Conservation (phyloP, 2,888 invertebrate species). For the Ligdia adustata region DNA sequence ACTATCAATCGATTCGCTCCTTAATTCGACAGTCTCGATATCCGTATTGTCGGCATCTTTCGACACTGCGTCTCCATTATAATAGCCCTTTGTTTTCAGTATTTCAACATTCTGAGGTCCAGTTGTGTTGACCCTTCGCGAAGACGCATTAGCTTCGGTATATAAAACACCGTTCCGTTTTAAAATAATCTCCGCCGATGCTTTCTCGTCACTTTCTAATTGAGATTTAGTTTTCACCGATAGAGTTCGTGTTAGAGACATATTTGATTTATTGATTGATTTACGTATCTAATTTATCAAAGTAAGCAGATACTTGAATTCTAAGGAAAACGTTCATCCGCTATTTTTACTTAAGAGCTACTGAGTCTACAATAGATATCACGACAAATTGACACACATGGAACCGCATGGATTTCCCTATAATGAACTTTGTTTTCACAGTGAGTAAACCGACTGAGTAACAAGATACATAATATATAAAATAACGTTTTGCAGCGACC, state of each 20-base stretch:
- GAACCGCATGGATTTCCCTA: not conserved
- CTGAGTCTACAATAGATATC: not conserved
- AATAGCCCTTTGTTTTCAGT: constrained; percentile 22
- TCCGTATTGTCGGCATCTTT: constrained; percentile 42
- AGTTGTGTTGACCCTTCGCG: constrained; percentile 28
- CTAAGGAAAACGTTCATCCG: not conserved
- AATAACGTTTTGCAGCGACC: not conserved
- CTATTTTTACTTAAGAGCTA: not conserved
- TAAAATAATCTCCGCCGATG: constrained; percentile 12
- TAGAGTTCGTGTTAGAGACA: constrained; percentile 14
- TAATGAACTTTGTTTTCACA: not conserved
- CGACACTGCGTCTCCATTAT: constrained; percentile 33
- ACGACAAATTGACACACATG: not conserved
- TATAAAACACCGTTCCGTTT: constrained; percentile 12
- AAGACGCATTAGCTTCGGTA: constrained; percentile 10
- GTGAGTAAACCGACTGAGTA: too few relatives aligned
- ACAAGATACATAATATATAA: too few relatives aligned
- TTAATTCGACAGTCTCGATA: constrained; percentile 36
- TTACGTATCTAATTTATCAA: not conserved
- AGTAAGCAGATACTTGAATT: not conserved
- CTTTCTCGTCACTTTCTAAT: constrained; percentile 15
- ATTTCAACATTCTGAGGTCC: constrained; percentile 40
- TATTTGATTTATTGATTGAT: constrained; percentile 2
- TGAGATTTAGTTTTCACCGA: constrained; percentile 3
- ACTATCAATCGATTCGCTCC: constrained; percentile 35